A percentile compares a stretch with the other conserved stretches of the same genome.
These are phyloP conservation scores for Equus quagga DNA, from an alignment of 2,113 vertebrate species.

Conservation along the genomic window DNA sequence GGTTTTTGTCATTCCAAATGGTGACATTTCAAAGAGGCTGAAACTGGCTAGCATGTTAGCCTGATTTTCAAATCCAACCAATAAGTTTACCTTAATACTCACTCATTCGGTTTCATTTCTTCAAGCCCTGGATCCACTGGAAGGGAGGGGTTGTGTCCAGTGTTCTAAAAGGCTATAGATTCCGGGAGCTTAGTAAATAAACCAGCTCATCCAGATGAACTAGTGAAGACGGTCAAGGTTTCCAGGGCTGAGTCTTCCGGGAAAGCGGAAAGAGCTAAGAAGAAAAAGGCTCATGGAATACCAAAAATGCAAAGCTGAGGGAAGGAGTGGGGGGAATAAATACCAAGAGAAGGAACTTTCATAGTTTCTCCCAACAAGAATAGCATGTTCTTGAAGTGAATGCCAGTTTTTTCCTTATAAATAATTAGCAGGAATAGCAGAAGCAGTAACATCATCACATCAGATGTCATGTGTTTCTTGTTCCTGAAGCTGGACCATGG, in stretches of 20 bases:
- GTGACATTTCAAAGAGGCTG: background rate
- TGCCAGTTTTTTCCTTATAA: background rate
- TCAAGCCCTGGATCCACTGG: background rate
- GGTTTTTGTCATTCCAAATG: background rate
- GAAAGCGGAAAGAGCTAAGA: background rate
- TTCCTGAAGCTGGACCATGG: background rate
- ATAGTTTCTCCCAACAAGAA: background rate
- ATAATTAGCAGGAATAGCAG: background rate
- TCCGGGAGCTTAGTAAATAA: background rate
- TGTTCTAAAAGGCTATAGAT: background rate
- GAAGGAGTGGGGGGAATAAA: background rate
- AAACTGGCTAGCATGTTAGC: background rate
- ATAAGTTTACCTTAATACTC: background rate
- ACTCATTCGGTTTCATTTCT: conserved; percentile 5
- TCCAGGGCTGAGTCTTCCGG: background rate
- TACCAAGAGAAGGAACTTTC: background rate
- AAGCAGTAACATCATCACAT: background rate
- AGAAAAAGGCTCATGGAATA: background rate
- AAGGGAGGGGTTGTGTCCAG: background rate
- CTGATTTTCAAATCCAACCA: background rate
- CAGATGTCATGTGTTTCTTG: background rate
- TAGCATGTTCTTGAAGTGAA: background rate
- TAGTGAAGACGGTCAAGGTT: background rate
- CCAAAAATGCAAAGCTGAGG: background rate
- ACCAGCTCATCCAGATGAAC: background rate